Evolutionary conservation across 2,888 invertebrate species (phyloP), one percentile per base, ranked within the genome.

Genomic region (Onchidella celtica): DNA sequence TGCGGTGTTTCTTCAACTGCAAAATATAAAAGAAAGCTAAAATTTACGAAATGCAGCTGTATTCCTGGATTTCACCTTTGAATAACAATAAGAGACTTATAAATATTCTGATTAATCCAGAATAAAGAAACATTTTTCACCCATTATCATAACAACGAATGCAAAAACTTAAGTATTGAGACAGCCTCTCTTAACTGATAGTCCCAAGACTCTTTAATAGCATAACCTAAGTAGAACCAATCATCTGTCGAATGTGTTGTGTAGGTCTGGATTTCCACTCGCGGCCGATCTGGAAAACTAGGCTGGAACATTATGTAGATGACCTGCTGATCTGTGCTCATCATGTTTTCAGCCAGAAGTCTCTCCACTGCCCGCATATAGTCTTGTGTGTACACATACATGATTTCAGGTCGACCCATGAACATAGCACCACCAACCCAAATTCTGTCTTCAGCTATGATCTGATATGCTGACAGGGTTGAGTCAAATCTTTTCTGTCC

Each of bases 401-500:
- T 81, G 11, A 89, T 84, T 14, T 88, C 87, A 1, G 85, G 86
- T 24, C 83, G 82, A 3, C 87, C 91, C 1, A 91, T 65, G 80
- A 90, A 90, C 80, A 89, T 87, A 17, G 89, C 90, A 17, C 91
- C 91, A 57, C 89, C 89, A 9, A 91, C 87, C 89, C 89, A 91
- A n/a, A 87, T 85, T 4, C 34, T 57, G 82, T 90, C 88, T 27
- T 78, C 77, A n/a, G 70, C 79, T 2, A 91, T 84, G 9, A 90
- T 86, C 24, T 87, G 80, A 34, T 74, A 76, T 0, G 88, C 79
- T 11, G 85, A 83, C 72, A 88, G 63, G 3, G 81, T 63, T 9
- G 81, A 24, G 55, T 85, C 83, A 77, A 85, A 85, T 21, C 34
- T 68, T 0, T 38, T 55, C 57, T 83, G 83, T n/a, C 69, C 82